Conservation (phyloP, 1,140 invertebrate species). For the Camponotus pennsylvanicus region DNA sequence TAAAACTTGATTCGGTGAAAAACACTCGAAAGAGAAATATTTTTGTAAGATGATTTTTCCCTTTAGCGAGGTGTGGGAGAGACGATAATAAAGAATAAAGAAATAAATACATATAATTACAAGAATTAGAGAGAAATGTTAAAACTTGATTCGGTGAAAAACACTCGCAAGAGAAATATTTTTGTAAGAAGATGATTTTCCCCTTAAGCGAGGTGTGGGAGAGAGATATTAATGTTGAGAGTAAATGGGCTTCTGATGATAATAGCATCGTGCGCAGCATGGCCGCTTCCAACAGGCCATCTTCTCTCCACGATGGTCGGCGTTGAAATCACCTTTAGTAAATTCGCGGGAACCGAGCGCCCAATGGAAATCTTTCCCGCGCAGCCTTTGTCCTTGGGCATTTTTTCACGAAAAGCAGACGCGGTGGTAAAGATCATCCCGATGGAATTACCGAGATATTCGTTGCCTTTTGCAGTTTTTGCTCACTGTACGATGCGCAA, state of each 20-base stretch:
- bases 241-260: constrained; percentile 11
- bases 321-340: constrained; percentile 74
- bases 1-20: not conserved
- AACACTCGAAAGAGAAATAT: not conserved
- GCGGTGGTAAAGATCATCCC: constrained; percentile 26
- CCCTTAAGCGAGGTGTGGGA: not conserved
- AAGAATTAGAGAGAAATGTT: too few species aligned
- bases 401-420: constrained; percentile 36
- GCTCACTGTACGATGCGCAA: not conserved
- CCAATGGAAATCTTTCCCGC: constrained; percentile 77
- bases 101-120: too few species aligned
- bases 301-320: constrained; percentile 72
- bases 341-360: constrained; percentile 65
- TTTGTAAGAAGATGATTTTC: not conserved
- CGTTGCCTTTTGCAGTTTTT: not conserved
- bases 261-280: constrained; percentile 13
- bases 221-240: constrained; percentile 6
- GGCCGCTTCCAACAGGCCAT: constrained; percentile 33
- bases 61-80: not conserved
- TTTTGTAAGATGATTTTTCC: not conserved
- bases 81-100: too few species aligned
- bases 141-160: not conserved
- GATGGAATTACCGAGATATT: constrained; percentile 23
- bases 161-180: not conserved
- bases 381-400: constrained; percentile 57